Percentiles rank a stretch among this genome's conserved stretches.
phyloP scores from a whole-genome alignment of 1,140 invertebrate species.

The Dendroctonus ponderosae region DNA sequence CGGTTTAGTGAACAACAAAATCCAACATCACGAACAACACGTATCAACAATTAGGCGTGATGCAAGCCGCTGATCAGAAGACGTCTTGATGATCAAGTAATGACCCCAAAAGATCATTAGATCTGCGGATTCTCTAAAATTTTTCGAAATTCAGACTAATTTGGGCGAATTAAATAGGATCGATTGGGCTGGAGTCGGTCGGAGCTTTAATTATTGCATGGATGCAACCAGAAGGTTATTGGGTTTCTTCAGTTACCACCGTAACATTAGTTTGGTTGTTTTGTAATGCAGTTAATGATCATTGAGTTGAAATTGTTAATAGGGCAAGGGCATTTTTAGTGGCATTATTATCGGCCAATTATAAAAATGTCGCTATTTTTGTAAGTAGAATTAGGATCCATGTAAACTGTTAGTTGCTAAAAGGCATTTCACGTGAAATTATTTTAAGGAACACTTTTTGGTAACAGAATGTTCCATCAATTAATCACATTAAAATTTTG shows the following conservation, averaged over 20 bases:
- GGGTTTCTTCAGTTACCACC: slow-evolving; percentile 11
- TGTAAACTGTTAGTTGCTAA: no score
- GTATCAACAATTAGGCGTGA: slow-evolving; percentile 23
- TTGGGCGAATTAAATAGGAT: slow-evolving; percentile 19
- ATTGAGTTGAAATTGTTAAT: slow-evolving; percentile 8
- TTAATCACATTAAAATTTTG: no score
- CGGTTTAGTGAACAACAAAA: slow-evolving; percentile 8
- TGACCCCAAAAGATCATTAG: slow-evolving; percentile 19
- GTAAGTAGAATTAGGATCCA: no score
- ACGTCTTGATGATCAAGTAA: slow-evolving; percentile 20
- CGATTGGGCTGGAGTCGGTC: slow-evolving; percentile 21
- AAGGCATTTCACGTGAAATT: no score
- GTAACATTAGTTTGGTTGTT: slow-evolving; percentile 20
- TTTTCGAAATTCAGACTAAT: slow-evolving; percentile 26
- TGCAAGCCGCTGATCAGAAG: slow-evolving; percentile 20
- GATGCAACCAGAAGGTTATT: slow-evolving; percentile 25
- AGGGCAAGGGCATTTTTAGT: slow-evolving; percentile 10
- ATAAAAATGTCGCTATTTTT: no score
- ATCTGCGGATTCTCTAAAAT: slow-evolving; percentile 6
- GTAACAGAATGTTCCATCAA: no score
- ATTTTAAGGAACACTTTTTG: no score
- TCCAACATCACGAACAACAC: slow-evolving; percentile 23
- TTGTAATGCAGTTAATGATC: slow-evolving; percentile 16
- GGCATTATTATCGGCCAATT: no score
- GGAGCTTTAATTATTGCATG: slow-evolving; percentile 22